Evolutionary conservation across 2,888 invertebrate species (phyloP).

Genomic region (Tipula vernalis): DNA sequence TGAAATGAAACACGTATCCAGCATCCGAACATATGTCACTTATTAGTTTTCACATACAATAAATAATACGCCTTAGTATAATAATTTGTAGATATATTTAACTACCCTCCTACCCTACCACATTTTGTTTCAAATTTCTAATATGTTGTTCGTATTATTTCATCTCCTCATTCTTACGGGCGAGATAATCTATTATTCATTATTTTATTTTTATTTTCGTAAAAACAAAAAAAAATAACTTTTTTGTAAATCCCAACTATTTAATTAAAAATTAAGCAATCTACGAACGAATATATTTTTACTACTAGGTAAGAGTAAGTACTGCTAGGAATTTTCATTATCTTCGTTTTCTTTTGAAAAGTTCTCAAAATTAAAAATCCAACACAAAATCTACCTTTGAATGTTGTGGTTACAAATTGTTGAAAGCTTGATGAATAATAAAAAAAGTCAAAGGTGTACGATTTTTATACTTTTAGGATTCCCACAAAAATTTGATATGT

Average conservation of each 20-base stretch:
- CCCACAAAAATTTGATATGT: background rate
- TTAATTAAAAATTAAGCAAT: background rate
- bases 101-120: background rate
- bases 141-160: background rate
- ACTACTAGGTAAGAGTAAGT: background rate
- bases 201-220: background rate
- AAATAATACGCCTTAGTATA: too few species aligned
- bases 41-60: background rate
- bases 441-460: background rate
- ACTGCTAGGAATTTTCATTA: background rate
- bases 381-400: background rate
- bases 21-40: background rate
- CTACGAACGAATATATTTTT: background rate
- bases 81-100: background rate
- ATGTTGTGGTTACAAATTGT: background rate
- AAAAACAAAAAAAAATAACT: background rate
- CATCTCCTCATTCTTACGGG: background rate
- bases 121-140: background rate
- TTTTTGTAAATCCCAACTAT: background rate
- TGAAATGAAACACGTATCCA: background rate
- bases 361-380: background rate
- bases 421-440: background rate
- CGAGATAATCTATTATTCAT: background rate
- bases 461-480: background rate
- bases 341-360: background rate